Conservation (phyloP, 2,888 invertebrate species). For the Teleogryllus oceanicus region DNA sequence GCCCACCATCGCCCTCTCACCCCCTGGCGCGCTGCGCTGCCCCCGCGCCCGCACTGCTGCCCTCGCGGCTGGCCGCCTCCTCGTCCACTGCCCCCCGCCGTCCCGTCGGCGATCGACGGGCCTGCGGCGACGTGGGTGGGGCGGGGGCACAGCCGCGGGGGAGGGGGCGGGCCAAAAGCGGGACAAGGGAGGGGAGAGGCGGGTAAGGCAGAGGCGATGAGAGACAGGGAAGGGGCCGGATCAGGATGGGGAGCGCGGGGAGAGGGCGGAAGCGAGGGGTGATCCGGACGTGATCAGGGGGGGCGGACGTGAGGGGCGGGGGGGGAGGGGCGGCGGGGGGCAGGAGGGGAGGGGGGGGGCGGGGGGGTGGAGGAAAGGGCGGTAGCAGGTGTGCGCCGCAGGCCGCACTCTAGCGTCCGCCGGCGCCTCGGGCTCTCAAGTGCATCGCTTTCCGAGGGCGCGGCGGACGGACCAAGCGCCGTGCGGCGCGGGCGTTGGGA, state of each 20-base stretch:
- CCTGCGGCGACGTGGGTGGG: not conserved
- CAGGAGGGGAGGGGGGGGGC: not conserved
- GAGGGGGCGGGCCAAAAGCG: not conserved
- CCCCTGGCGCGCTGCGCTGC: too few relatives aligned
- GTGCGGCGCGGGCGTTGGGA: too few relatives aligned
- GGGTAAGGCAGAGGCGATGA: not conserved
- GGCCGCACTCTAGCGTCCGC: not conserved
- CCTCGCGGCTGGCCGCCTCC: too few relatives aligned
- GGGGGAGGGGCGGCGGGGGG: not conserved
- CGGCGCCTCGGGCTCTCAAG: not conserved
- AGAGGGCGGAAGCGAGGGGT: not conserved
- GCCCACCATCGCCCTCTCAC: too few relatives aligned
- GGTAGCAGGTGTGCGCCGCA: not conserved
- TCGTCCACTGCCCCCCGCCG: too few relatives aligned
- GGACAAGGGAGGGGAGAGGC: not conserved
- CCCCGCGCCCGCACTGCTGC: too few relatives aligned
- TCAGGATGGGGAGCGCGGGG: too few relatives aligned
- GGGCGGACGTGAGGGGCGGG: not conserved
- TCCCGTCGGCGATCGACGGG: not conserved
- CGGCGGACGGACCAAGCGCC: not conserved
- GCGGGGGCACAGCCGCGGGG: not conserved
- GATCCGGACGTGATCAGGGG: not conserved
- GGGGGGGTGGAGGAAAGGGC: not conserved
- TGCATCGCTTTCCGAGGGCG: not conserved
- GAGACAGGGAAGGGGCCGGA: not conserved